Evolutionary conservation across 2,797 vertebrate genomes (phyloP), one percentile per base, ranked within the genome.

Genomic region (Neostethus bicornis): DNA sequence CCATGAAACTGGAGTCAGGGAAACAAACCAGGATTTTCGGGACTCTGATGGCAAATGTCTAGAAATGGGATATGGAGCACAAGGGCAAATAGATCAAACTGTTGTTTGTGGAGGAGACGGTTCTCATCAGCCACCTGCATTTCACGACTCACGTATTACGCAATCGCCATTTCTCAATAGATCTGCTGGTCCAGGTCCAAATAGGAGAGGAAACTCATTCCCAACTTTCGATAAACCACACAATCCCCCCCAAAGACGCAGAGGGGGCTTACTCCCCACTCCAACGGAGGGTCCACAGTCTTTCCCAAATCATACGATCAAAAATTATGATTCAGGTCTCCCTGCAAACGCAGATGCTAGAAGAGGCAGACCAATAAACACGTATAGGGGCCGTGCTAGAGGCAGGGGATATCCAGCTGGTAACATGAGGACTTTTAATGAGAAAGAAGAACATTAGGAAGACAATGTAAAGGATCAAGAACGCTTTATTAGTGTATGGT

Each of bases 261-360:
- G 94, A 32, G 85, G 92, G 52, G 89, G 94, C 63, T 93, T 97
- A 75, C 94, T 98, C 56, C 96, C 95, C 26, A 94, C 95, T 75
- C 94, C 94, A 1, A 85, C 89, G 5, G 75, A 94, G 77, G 85
- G 92, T 35, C 73, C 85, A 1, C 79, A 89, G 56, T 51, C 84
- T 20, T 66, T 76, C 11, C 74, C 81, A 3, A 84, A 81, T 66
- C 62, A 70, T 9, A 62, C 81, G 2, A 84, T 84, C 7, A 91
- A 87, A n/a, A 92, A 86, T 61, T 68, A 85, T 2, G 91, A 93
- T 53, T 34, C 24, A 13, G 55, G 66, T 63, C 64, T 84, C 2
- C 11, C 79, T 0, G 2, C 85, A 12, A 90, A 90, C 35, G 62
- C 83, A 51, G 81, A 85, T 37, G 89, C 86, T 86, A 89, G 89